Evolutionary conservation across 2,888 invertebrate species (phyloP), one percentile per base, ranked within the genome.

Genomic region (Sarcophaga carnaria): DNA sequence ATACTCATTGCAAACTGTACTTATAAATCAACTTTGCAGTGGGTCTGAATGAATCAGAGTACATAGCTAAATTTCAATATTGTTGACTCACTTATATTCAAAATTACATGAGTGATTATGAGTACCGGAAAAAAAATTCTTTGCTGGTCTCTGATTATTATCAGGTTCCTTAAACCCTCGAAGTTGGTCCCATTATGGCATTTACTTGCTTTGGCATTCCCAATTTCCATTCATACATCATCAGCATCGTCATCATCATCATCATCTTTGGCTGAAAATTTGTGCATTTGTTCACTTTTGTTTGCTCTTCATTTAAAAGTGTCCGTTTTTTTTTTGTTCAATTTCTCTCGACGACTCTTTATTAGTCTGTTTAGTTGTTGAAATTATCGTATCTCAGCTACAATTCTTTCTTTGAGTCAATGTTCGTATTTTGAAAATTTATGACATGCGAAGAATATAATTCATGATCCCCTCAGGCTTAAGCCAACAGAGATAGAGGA

Each of bases 381-480:
- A 59, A 66, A 72, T 67, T 49, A 17, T 69, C 27, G 27, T 67
- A 54, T 54, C 54, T 17, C 54, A 17, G 54, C 54, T 54, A 14
- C 4, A 12, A 54, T 54, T 14, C 66, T 47, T 27, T 85, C 74
- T 63, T 76, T 60, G 12, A 71, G 22, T 70, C 71, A 63, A 69
- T 74, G 67, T 86, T 69, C 62, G 62, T 80, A 72, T 74, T 80
- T 20, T 2, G 22, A 27, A 59, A 81, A 75, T 83, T 79, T 81
- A 83, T 81, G 80, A 75, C 69, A 75, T 75, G 75, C 63, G 78
- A 22, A 22, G 71, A 47, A 60, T 54, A 81, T 49, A 87, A 78
- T 79, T 87, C 71, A 66, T 81, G 59, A 75, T 66, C 66, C 59
- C 59, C 71, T 78, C 67, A 49, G 75, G 27, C 75, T 79, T 80